phyloP scores from a whole-genome alignment of 2,888 invertebrate species.

The Trachelus troglodyta region DNA sequence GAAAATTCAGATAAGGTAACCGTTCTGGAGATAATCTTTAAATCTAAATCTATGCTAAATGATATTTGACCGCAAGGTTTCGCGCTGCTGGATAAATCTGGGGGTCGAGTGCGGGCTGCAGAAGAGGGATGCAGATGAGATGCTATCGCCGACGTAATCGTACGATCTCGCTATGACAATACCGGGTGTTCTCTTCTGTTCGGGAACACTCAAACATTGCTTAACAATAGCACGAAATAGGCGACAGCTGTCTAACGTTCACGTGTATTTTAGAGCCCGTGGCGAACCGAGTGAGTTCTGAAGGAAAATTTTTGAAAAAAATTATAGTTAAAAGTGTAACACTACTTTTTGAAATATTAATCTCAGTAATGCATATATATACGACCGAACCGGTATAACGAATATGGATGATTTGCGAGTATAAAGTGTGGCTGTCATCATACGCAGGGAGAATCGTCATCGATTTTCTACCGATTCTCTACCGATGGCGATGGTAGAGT shows the following conservation, averaged over 20 bases:
- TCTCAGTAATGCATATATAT: background rate
- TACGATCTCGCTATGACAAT: conserved; percentile 63
- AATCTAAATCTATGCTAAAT: conserved; percentile 42
- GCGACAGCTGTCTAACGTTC: conserved; percentile 64
- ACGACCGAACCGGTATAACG: too few relatives aligned
- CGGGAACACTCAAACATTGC: conserved; percentile 63
- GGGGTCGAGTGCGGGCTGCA: conserved; percentile 6
- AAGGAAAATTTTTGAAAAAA: conserved; percentile 30
- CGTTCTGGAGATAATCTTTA: conserved; percentile 34
- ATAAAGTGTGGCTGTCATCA: background rate
- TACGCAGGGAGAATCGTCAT: background rate
- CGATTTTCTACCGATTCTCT: background rate
- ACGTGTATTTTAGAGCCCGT: background rate
- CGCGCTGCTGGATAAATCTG: conserved; percentile 17
- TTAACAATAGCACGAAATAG: conserved; percentile 61
- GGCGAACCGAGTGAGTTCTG: conserved; percentile 18
- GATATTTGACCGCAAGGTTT: conserved; percentile 36
- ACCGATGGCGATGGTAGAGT: background rate
- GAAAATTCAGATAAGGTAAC: conserved; percentile 22
- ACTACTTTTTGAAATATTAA: background rate
- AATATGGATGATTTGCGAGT: background rate
- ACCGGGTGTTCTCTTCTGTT: conserved; percentile 61
- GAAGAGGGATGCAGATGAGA: conserved; percentile 64
- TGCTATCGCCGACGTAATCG: conserved; percentile 62
- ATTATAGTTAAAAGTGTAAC: conserved; percentile 1